Evolutionary conservation across 2,888 invertebrate species (phyloP).

Genomic region (Apeira syringaria): DNA sequence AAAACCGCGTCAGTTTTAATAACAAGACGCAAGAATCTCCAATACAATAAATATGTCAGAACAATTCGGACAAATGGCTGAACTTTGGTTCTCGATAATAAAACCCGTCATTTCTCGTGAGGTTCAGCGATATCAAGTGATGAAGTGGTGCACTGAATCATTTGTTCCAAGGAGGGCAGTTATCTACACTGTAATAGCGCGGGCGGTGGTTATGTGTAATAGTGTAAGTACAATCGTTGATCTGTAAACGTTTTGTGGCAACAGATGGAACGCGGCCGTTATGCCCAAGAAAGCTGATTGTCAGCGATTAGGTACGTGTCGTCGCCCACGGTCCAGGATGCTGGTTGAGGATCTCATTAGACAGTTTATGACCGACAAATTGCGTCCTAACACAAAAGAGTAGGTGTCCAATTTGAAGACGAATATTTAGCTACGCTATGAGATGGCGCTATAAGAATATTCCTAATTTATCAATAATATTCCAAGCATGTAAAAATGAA

Average conservation of each 20-base stretch:
- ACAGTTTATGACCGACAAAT: constrained; percentile 27
- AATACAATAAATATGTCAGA: constrained; percentile 12
- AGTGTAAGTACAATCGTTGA: constrained; percentile 1
- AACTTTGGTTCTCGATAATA: constrained; percentile 11
- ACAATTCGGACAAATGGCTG: constrained; percentile 14
- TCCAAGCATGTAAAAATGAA: no score
- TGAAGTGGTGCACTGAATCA: constrained; percentile 3
- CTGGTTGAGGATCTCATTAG: constrained; percentile 19
- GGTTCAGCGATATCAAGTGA: constrained; percentile 1
- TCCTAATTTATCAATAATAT: no score
- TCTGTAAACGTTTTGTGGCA: not conserved
- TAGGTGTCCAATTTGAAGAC: constrained; percentile 9
- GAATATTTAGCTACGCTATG: not conserved
- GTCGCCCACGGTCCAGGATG: constrained; percentile 30
- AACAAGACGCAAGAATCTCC: constrained; percentile 10
- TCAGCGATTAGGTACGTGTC: constrained; percentile 25
- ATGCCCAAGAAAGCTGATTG: constrained; percentile 26
- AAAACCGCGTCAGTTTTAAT: no score
- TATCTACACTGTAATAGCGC: constrained; percentile 9
- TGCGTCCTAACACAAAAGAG: constrained; percentile 22
- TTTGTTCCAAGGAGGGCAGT: constrained; percentile 18
- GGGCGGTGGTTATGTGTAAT: not conserved
- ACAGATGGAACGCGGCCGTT: constrained; percentile 19
- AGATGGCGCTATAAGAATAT: no score
- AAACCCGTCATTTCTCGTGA: constrained; percentile 5